phyloP scores from a whole-genome alignment of 1,140 invertebrate species.

The Akabosia matsudoensis region DNA sequence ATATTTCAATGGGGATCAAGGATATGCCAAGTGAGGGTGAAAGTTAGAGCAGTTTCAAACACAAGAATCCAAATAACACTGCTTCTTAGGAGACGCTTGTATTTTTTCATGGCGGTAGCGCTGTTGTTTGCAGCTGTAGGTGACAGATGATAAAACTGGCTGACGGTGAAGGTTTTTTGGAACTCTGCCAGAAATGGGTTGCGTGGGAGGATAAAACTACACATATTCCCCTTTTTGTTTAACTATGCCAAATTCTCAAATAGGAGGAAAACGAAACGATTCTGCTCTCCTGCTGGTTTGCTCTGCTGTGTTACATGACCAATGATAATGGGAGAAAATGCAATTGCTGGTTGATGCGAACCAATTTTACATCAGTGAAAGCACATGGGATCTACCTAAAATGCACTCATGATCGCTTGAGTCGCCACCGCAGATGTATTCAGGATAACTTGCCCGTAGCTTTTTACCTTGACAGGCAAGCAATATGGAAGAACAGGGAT shows the following conservation, averaged over 20 bases:
- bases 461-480: no score
- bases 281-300: not conserved
- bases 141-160: conserved; percentile 43
- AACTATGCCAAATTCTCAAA: not conserved
- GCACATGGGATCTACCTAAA: no score
- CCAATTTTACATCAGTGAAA: no score
- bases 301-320: not conserved
- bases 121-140: conserved; percentile 41
- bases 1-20: no score
- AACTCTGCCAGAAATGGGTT: conserved; percentile 38
- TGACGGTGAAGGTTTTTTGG: conserved; percentile 31
- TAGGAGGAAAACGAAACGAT: not conserved
- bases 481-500: no score
- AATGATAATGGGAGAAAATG: not conserved
- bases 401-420: no score
- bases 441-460: no score
- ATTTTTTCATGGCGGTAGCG: conserved; percentile 22
- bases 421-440: no score
- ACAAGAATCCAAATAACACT: not conserved
- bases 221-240: not conserved
- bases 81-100: conserved; percentile 13
- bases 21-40: no score
- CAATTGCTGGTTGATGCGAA: not conserved
- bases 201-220: conserved; percentile 34
- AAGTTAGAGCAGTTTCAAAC: not conserved